phyloP scores from a whole-genome alignment of 2,113 vertebrate species.

The Nothobranchius furzeri region DNA sequence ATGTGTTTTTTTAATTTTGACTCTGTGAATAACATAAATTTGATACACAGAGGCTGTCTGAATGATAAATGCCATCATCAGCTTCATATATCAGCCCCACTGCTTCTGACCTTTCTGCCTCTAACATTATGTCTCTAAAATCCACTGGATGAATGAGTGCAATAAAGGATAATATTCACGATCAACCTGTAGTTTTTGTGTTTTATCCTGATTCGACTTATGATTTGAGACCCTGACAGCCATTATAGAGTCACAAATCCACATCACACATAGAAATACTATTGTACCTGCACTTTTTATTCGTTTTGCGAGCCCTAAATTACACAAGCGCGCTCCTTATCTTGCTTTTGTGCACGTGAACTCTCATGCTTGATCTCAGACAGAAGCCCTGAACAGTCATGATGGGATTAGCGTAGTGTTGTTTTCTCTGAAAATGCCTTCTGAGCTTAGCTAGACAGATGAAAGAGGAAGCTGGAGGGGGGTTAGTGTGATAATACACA shows the following conservation, averaged over 20 bases:
- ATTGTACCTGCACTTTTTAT: not conserved
- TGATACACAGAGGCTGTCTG: slow-evolving; percentile 24
- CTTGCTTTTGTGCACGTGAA: slow-evolving; percentile 3
- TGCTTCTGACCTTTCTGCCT: slow-evolving; percentile 40
- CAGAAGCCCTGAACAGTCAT: slow-evolving; percentile 23
- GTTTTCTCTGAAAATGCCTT: slow-evolving; percentile 36
- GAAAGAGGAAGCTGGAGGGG: slow-evolving; percentile 37
- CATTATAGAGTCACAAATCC: slow-evolving; percentile 10
- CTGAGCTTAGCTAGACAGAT: slow-evolving; percentile 46
- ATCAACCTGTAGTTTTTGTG: slow-evolving; percentile 8
- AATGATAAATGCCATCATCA: slow-evolving; percentile 29
- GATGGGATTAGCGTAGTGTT: slow-evolving; percentile 25
- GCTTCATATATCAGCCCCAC: too few relatives aligned
- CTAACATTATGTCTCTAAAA: slow-evolving; percentile 16
- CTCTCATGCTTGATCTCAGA: slow-evolving; percentile 11
- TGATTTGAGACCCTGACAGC: slow-evolving; percentile 33
- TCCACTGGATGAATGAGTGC: slow-evolving; percentile 11
- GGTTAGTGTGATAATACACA: slow-evolving; percentile 30
- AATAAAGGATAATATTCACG: not conserved
- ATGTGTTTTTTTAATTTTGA: slow-evolving; percentile 35
- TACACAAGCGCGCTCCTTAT: not conserved
- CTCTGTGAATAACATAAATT: slow-evolving; percentile 21
- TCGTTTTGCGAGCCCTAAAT: not conserved
- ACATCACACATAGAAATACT: not conserved
- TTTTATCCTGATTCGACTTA: slow-evolving; percentile 28